Evolutionary conservation across 2,113 vertebrate species (phyloP).

Genomic region (Fregata magnificens): DNA sequence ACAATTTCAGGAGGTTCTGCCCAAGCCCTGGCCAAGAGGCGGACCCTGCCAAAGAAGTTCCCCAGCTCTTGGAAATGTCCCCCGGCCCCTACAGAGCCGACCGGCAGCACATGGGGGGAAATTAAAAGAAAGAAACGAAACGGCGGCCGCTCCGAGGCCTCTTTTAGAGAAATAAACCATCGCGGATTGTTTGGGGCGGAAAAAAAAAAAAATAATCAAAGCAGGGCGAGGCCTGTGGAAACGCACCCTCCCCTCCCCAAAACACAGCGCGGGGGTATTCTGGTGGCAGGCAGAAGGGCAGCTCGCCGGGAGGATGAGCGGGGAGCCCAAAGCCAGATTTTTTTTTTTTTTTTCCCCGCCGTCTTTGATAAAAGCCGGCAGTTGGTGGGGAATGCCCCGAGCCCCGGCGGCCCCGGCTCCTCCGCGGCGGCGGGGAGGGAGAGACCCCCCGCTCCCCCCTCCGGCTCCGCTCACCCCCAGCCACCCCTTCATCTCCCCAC

Average conservation of each 20-base stretch:
- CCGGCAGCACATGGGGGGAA: neutral
- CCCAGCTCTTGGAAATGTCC: neutral
- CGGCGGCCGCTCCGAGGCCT: neutral
- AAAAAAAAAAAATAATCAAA: neutral
- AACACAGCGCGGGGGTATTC: neutral
- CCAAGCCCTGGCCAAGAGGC: neutral
- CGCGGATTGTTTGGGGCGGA: neutral
- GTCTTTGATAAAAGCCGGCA: neutral
- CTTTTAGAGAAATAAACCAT: neutral
- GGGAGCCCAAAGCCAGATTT: neutral
- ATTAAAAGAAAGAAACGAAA: constrained; percentile 7
- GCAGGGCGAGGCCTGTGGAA: constrained; percentile 9
- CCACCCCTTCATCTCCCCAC: neutral
- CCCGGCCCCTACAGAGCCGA: neutral
- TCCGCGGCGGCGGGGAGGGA: neutral
- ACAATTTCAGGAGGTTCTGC: neutral
- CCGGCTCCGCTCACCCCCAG: neutral
- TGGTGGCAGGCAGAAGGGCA: neutral
- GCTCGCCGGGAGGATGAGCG: neutral
- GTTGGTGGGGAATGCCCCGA: neutral
- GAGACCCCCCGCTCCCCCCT: neutral
- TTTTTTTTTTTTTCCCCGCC: neutral
- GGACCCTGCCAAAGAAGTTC: neutral
- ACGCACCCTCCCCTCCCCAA: neutral
- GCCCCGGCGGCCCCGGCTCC: neutral